These are phyloP conservation scores for Heliconius melpomene DNA, from an alignment of 1,140 invertebrate genomes.

Conservation along the genomic window DNA sequence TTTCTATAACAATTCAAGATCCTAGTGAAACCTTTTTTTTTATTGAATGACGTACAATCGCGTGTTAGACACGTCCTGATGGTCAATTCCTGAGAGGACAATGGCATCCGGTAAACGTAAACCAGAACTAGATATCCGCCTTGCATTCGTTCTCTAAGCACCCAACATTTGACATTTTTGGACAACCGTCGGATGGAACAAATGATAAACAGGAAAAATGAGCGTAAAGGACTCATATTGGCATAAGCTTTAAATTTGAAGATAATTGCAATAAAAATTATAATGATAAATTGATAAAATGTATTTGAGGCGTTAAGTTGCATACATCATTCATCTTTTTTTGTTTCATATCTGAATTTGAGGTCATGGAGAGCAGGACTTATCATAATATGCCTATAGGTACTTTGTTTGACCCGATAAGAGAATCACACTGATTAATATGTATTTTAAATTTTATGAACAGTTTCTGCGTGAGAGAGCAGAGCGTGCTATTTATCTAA, in stretches of 20 bases:
- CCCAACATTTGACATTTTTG: slow-evolving; percentile 10
- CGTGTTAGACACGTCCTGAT: slow-evolving; percentile 43
- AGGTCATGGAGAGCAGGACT: not conserved
- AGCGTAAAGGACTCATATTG: too few species aligned
- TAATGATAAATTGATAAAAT: too few species aligned
- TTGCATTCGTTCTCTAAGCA: slow-evolving; percentile 38
- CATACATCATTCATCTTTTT: not conserved
- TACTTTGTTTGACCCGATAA: too few species aligned
- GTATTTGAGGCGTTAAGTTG: too few species aligned
- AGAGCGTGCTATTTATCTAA: too few species aligned
- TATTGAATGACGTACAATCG: slow-evolving; percentile 45
- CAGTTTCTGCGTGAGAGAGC: too few species aligned
- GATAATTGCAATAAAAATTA: too few species aligned
- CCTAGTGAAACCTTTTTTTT: slow-evolving; percentile 55
- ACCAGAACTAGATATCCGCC: slow-evolving; percentile 46
- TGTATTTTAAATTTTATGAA: too few species aligned
- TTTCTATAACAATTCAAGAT: slow-evolving; percentile 53
- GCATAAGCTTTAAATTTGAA: too few species aligned
- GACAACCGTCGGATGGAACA: not conserved
- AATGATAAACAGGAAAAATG: too few species aligned
- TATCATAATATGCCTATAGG: not conserved
- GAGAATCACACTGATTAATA: too few species aligned
- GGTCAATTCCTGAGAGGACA: slow-evolving; percentile 44
- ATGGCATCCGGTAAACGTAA: slow-evolving; percentile 51
- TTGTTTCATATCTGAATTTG: slow-evolving; percentile 6